Evolutionary conservation across 2,888 invertebrate genomes (phyloP).

Genomic region (Cepaea hortensis): DNA sequence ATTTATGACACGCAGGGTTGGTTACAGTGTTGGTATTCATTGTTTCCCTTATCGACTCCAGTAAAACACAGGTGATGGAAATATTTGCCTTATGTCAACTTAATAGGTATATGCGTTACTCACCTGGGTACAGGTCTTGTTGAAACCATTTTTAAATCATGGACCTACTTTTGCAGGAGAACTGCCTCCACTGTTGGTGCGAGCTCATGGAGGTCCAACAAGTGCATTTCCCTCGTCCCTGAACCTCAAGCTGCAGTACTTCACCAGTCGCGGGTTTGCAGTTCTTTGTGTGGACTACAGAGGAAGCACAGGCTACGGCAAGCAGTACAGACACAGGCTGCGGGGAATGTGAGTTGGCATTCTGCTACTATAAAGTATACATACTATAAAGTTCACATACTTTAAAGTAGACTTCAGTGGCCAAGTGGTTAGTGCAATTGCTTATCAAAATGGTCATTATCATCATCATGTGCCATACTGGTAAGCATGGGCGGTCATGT

Average conservation of each 20-base stretch:
- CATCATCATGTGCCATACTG: too few relatives aligned
- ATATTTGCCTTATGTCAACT: too few relatives aligned
- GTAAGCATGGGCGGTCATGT: too few relatives aligned
- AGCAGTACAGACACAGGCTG: constrained; percentile 73
- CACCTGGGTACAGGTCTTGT: background rate
- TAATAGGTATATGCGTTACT: background rate
- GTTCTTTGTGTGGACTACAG: constrained; percentile 77
- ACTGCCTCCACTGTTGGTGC: constrained; percentile 75
- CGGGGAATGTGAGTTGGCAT: constrained; percentile 62
- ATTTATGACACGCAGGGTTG: too few relatives aligned
- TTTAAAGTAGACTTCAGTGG: too few relatives aligned
- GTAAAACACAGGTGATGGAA: too few relatives aligned
- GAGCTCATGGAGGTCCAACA: constrained; percentile 77
- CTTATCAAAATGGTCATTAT: too few relatives aligned
- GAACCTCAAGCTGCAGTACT: constrained; percentile 75
- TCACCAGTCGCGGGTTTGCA: constrained; percentile 76
- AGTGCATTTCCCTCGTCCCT: constrained; percentile 64
- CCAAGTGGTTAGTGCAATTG: too few relatives aligned
- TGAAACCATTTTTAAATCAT: background rate
- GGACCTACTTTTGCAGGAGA: constrained; percentile 18
- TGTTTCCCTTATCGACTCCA: too few relatives aligned
- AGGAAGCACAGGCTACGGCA: constrained; percentile 77
- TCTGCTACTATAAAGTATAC: background rate
- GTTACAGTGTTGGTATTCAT: too few relatives aligned
- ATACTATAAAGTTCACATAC: too few relatives aligned